phyloP scores from a whole-genome alignment of 1,140 invertebrate species.

The Melipona quadrifasciata region DNA sequence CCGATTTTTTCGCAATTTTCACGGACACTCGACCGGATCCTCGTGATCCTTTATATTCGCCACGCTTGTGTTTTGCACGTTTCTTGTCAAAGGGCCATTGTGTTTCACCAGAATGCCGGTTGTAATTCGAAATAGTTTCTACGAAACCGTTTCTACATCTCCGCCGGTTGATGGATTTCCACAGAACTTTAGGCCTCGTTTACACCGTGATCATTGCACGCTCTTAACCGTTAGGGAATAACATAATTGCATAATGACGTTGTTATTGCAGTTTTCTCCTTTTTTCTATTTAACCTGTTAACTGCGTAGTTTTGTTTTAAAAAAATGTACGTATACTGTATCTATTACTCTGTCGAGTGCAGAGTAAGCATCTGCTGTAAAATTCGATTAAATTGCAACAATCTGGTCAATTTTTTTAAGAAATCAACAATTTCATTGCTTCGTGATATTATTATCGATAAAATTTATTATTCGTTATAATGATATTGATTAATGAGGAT shows the following conservation, averaged over 20 bases:
- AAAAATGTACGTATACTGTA: too few relatives aligned
- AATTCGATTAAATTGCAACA: too few relatives aligned
- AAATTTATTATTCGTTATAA: too few relatives aligned
- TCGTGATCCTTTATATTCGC: background rate
- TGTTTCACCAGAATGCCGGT: background rate
- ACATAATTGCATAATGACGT: background rate
- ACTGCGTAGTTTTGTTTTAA: too few relatives aligned
- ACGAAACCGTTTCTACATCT: conserved; percentile 20
- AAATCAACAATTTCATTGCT: too few relatives aligned
- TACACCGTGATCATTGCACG: background rate
- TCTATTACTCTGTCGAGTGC: too few relatives aligned
- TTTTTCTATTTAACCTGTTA: too few relatives aligned
- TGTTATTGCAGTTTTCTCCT: background rate
- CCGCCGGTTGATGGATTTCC: background rate
- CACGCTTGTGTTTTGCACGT: background rate
- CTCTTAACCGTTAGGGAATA: background rate
- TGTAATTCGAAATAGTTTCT: conserved; percentile 33
- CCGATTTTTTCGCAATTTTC: conserved; percentile 13
- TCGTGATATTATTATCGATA: too few relatives aligned
- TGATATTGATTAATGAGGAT: too few relatives aligned
- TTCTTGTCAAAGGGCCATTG: conserved; percentile 16
- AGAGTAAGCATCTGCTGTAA: too few relatives aligned
- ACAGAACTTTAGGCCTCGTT: conserved; percentile 16
- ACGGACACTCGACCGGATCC: background rate
- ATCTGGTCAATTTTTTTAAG: too few relatives aligned